These are phyloP conservation scores for Percopsis transmontana DNA, from an alignment of 2,113 vertebrate species.

Conservation along the genomic window DNA sequence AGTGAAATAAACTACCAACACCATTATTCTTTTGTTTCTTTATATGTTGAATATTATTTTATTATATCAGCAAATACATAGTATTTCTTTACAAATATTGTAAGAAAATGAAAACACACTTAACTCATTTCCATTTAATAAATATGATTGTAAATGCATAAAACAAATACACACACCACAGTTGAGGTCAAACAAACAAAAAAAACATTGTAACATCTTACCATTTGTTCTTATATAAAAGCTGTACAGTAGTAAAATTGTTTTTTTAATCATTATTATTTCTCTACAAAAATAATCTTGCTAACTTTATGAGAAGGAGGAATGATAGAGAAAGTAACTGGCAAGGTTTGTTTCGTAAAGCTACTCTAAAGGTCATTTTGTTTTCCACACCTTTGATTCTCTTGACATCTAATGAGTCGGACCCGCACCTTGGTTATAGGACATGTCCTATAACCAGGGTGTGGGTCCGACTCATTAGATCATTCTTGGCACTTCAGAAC, in stretches of 20 bases:
- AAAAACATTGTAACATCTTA: conserved; percentile 70
- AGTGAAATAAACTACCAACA: too few species aligned
- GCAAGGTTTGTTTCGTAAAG: conserved; percentile 15
- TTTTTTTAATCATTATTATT: conserved; percentile 59
- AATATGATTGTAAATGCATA: conserved; percentile 84
- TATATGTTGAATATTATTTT: conserved; percentile 67
- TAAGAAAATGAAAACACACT: conserved; percentile 73
- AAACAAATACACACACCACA: conserved; percentile 79
- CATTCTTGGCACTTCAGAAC: too few species aligned
- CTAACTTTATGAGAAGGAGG: conserved; percentile 55
- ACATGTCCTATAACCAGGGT: conserved; percentile 11
- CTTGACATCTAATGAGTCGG: conserved; percentile 27
- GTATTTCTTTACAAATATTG: conserved; percentile 66
- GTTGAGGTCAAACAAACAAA: conserved; percentile 68
- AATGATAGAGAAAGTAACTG: conserved; percentile 19
- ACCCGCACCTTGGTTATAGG: conserved; percentile 4
- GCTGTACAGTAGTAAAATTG: conserved; percentile 81
- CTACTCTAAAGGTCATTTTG: conserved; percentile 4
- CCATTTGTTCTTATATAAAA: conserved; percentile 76
- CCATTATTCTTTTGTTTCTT: conserved; percentile 29
- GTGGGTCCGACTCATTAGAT: background rate
- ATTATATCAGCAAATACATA: conserved; percentile 68
- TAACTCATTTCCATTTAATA: conserved; percentile 80
- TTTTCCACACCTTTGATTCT: conserved; percentile 3
- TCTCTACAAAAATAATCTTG: conserved; percentile 81